These are phyloP conservation scores for Linhomoeus sp. DNA, from an alignment of 2,888 invertebrate genomes.

Conservation along the genomic window DNA sequence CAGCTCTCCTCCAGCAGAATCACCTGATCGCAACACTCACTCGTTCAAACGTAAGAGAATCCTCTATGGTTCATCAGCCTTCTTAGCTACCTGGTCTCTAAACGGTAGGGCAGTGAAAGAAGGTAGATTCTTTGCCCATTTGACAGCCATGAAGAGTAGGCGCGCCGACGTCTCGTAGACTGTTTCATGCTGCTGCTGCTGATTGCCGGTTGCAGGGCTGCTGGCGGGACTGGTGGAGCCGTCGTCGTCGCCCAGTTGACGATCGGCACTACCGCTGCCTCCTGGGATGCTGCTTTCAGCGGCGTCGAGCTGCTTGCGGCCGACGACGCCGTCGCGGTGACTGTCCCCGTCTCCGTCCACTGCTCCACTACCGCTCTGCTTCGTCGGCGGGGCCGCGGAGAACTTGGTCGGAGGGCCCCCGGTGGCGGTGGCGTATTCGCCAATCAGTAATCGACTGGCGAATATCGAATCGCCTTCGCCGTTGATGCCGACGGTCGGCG, in stretches of 20 bases:
- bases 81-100: constrained; percentile 64
- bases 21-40: constrained; percentile 43
- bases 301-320: too few relatives aligned
- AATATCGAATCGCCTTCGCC: constrained; percentile 30
- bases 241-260: too few relatives aligned
- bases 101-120: constrained; percentile 88
- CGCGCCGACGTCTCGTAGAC: constrained; percentile 87
- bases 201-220: too few relatives aligned
- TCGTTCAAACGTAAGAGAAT: not conserved
- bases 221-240: not conserved
- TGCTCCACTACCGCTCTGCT: not conserved
- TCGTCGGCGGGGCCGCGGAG: not conserved
- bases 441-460: too few relatives aligned
- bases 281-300: not conserved
- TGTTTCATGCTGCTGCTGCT: constrained; percentile 50
- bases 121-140: constrained; percentile 93
- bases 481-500: not conserved
- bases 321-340: too few relatives aligned
- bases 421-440: not conserved
- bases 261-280: not conserved
- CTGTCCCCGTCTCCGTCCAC: not conserved
- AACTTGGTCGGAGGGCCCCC: not conserved
- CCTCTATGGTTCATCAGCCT: not conserved
- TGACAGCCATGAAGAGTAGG: constrained; percentile 87
- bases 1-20: constrained; percentile 81